A percentile compares a stretch with the other conserved stretches of the same genome.
phyloP scores from a whole-genome alignment of 2,113 vertebrate genomes.

The Microcebus ravelobensis region DNA sequence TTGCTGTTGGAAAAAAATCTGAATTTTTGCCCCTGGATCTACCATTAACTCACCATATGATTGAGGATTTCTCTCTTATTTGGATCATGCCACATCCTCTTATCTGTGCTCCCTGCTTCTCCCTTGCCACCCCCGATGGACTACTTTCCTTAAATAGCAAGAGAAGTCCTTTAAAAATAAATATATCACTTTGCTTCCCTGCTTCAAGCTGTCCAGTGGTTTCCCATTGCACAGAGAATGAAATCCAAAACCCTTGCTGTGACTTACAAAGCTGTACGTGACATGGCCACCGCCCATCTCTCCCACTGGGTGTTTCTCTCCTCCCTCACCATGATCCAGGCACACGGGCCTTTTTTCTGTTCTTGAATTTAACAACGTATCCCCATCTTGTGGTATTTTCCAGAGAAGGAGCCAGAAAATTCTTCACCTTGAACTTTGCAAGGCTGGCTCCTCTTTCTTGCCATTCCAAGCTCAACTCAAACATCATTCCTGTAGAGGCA shows the following conservation, averaged over 20 bases:
- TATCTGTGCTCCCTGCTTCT: background rate
- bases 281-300: accelerated
- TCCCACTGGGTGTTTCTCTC: background rate
- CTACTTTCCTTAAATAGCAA: background rate
- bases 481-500: background rate
- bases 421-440: background rate
- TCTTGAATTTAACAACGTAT: background rate
- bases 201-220: background rate
- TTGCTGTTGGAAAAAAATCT: background rate
- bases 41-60: background rate
- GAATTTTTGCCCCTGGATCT: background rate
- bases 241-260: background rate
- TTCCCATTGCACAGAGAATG: background rate
- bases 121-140: background rate
- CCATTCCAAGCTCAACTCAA: background rate
- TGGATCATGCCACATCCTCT: background rate
- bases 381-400: background rate
- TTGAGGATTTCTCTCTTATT: background rate
- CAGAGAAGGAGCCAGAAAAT: background rate
- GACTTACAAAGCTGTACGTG: background rate
- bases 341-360: background rate
- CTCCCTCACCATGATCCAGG: background rate
- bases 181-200: background rate
- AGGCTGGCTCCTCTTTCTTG: background rate
- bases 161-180: constrained; percentile 34